phyloP scores from a whole-genome alignment of 2,888 invertebrate genomes.

The Melieria crassipennis region DNA sequence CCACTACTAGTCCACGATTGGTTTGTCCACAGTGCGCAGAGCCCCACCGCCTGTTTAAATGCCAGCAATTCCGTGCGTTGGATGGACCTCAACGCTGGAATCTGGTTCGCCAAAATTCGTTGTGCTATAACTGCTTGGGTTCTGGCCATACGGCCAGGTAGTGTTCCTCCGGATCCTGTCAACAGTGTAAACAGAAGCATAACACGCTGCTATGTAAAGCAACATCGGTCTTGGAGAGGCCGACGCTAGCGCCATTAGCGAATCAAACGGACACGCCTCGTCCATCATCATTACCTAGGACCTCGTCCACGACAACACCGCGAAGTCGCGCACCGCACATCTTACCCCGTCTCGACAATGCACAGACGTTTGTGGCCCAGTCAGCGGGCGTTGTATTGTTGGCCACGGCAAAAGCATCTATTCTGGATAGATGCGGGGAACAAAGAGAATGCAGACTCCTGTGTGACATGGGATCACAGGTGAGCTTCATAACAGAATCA shows the following conservation, averaged over 20 bases:
- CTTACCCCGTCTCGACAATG: not conserved
- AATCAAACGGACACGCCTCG: not conserved
- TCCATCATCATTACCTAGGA: not conserved
- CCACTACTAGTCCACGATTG: not conserved
- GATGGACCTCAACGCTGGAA: too few relatives aligned
- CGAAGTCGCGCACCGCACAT: not conserved
- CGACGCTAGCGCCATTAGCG: not conserved
- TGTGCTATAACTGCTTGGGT: constrained; percentile 5
- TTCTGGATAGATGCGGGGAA: too few relatives aligned
- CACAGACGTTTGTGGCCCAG: too few relatives aligned
- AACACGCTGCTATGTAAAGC: constrained; percentile 15
- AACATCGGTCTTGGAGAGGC: not conserved
- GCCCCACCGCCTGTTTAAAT: not conserved
- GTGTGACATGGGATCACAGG: constrained; percentile 37
- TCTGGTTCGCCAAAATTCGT: not conserved
- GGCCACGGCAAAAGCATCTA: too few relatives aligned
- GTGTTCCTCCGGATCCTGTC: too few relatives aligned
- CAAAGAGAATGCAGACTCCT: constrained; percentile 23
- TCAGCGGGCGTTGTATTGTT: too few relatives aligned
- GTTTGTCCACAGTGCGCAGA: not conserved
- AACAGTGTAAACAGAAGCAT: constrained; percentile 11
- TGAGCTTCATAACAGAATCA: constrained; percentile 31
- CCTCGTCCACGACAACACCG: too few relatives aligned
- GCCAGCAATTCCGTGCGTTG: constrained; percentile 1
- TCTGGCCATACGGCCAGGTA: not conserved